Conservation (phyloP, 2,113 vertebrate species). For the Leuciscus idus region DNA sequence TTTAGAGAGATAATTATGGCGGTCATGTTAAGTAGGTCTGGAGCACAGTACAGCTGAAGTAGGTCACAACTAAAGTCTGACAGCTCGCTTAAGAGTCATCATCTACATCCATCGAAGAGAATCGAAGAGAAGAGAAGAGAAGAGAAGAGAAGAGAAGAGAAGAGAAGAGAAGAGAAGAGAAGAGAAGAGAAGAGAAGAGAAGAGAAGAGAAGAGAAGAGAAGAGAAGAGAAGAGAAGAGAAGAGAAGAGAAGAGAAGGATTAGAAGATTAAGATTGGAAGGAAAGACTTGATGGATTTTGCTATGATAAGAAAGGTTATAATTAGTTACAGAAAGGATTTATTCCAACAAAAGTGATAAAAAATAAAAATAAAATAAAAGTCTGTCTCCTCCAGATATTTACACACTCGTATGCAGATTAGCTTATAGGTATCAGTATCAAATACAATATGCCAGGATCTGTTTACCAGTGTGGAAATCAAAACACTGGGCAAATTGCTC, state of each 20-base stretch:
- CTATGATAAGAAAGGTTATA: not conserved
- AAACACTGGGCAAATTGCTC: not conserved
- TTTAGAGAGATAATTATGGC: constrained; percentile 49
- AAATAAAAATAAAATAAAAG: not conserved
- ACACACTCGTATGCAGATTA: not conserved
- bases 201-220: constrained; percentile 27
- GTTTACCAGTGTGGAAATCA: constrained; percentile 13
- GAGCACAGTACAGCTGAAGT: constrained; percentile 52
- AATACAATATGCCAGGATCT: not conserved
- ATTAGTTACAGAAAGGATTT: not conserved
- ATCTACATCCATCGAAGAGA: constrained; percentile 25
- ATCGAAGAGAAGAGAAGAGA: constrained; percentile 43
- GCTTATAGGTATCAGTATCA: constrained; percentile 4
- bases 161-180: constrained; percentile 30
- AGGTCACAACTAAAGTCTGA: constrained; percentile 54
- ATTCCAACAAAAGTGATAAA: constrained; percentile 15
- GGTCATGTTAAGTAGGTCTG: constrained; percentile 49
- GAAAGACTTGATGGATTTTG: not conserved
- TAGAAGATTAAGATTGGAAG: not conserved
- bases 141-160: not conserved
- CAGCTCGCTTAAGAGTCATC: constrained; percentile 39
- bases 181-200: constrained; percentile 30
- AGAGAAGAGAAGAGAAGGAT: not conserved
- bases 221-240: constrained; percentile 33
- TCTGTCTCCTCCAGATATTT: not conserved